Conservation (phyloP, 1,140 invertebrate genomes). For the Drosophila dunni region DNA sequence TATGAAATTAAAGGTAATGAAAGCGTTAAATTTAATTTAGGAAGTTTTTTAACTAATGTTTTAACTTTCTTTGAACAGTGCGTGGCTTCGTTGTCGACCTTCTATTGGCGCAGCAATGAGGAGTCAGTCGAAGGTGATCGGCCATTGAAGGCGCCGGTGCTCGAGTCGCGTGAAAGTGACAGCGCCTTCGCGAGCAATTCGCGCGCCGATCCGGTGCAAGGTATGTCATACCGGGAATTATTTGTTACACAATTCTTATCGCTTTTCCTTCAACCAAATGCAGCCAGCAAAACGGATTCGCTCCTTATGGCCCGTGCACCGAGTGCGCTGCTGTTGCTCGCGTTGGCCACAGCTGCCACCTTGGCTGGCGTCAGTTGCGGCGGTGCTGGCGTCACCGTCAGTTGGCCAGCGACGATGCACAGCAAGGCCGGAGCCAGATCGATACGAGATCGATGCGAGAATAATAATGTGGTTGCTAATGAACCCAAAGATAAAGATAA, state of each 20-base stretch:
- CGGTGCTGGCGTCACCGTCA: background rate
- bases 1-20: constrained; percentile 88
- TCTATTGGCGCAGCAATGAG: constrained; percentile 91
- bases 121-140: constrained; percentile 89
- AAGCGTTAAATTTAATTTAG: background rate
- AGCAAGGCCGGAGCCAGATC: constrained; percentile 34
- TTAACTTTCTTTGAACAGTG: constrained; percentile 85
- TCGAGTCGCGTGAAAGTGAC: constrained; percentile 87
- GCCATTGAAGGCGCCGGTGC: constrained; percentile 87
- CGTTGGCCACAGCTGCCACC: constrained; percentile 61
- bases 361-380: constrained; percentile 49
- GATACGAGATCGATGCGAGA: constrained; percentile 15
- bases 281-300: constrained; percentile 82
- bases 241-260: constrained; percentile 85
- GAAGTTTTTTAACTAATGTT: background rate
- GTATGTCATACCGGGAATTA: constrained; percentile 85
- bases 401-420: constrained; percentile 42
- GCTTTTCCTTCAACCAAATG: constrained; percentile 84
- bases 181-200: constrained; percentile 85
- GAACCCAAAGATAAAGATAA: constrained; percentile 19
- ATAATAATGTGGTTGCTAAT: constrained; percentile 16
- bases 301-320: constrained; percentile 54
- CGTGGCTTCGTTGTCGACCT: constrained; percentile 88
- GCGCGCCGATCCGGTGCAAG: constrained; percentile 87
- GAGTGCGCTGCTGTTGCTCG: constrained; percentile 59